These are phyloP conservation scores for Solenodon paradoxus DNA, from an alignment of 2,113 vertebrate species.

Conservation along the genomic window DNA sequence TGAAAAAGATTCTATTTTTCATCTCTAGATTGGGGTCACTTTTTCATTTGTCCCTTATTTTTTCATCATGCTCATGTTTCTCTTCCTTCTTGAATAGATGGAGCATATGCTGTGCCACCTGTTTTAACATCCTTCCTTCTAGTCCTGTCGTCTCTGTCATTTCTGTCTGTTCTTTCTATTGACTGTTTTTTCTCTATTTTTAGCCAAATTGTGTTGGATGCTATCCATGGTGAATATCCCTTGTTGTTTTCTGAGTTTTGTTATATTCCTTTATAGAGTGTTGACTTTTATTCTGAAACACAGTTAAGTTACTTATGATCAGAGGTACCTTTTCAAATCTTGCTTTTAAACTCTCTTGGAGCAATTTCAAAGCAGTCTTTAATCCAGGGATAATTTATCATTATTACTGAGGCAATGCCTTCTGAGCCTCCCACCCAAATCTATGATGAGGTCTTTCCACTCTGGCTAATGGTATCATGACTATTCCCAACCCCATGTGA, in stretches of 20 bases:
- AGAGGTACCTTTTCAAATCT: background rate
- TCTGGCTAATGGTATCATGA: background rate
- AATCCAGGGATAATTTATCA: background rate
- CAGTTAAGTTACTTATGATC: background rate
- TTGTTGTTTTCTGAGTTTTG: background rate
- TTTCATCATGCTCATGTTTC: background rate
- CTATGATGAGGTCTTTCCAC: background rate
- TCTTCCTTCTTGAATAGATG: background rate
- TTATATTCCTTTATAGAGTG: background rate
- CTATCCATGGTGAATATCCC: background rate
- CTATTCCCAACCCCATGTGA: background rate
- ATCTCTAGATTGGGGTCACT: background rate
- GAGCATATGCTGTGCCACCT: too few species aligned
- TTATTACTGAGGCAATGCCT: background rate
- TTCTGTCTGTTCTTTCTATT: background rate
- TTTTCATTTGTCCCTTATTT: background rate
- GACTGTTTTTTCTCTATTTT: background rate
- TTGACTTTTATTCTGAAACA: background rate
- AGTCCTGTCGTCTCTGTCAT: background rate
- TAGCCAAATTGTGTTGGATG: too few species aligned
- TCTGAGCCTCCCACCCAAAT: background rate
- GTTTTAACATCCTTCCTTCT: background rate
- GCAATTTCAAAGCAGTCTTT: background rate
- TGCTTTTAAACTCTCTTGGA: background rate
- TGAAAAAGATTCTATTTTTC: background rate